Evolutionary conservation across 1,140 invertebrate genomes (phyloP).

Genomic region (Trachelipus rathkii): DNA sequence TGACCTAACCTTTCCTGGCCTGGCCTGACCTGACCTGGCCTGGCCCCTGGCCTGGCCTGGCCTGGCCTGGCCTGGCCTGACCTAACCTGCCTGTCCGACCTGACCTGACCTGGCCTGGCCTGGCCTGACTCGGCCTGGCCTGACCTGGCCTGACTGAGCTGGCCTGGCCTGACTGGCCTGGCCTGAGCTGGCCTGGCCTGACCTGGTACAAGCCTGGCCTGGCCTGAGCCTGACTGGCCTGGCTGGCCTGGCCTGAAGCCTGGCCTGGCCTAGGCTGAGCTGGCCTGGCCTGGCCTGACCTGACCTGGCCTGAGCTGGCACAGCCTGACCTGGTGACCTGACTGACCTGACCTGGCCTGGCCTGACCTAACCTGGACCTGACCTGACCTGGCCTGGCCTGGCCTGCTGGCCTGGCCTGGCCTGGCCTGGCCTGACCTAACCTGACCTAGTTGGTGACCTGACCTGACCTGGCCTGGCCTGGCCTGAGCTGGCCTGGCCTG

Average conservation of each 20-base stretch:
- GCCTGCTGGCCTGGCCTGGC: no score
- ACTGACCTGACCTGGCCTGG: no score
- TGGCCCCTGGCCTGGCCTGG: no score
- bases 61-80: no score
- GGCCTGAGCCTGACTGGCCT: no score
- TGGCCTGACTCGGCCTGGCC: constrained; percentile 42
- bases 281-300: constrained; percentile 40
- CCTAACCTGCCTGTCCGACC: no score
- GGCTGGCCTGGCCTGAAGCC: no score
- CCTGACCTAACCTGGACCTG: no score
- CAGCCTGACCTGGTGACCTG: constrained; percentile 42
- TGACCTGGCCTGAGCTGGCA: constrained; percentile 45
- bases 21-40: no score
- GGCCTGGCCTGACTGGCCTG: constrained; percentile 45
- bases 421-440: constrained; percentile 45
- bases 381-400: no score
- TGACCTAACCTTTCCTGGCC: no score
- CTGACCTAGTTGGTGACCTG: constrained; percentile 33
- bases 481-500: constrained; percentile 41
- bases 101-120: constrained; percentile 45
- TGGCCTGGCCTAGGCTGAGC: constrained; percentile 41
- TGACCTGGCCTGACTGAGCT: constrained; percentile 41
- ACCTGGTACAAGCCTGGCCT: no score
- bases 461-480: constrained; percentile 35
- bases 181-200: constrained; percentile 46